Percentiles rank a stretch among this genome's conserved stretches.
These are phyloP conservation scores for Saguinus midas DNA, from an alignment of 2,113 vertebrate species.

Conservation along the genomic window DNA sequence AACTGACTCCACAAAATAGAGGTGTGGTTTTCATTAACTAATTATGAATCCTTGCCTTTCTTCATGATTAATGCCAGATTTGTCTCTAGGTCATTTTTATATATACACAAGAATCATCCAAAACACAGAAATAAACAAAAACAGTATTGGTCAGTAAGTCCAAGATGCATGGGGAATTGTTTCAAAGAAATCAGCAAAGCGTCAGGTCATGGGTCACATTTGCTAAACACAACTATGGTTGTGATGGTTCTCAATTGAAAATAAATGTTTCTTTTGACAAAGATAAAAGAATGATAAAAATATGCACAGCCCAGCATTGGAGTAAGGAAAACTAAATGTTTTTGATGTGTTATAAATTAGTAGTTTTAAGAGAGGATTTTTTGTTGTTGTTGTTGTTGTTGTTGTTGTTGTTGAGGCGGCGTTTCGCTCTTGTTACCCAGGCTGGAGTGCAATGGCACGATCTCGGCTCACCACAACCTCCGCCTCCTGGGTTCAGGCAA, in stretches of 20 bases:
- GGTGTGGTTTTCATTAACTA: conserved; percentile 84
- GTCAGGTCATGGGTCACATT: conserved; percentile 40
- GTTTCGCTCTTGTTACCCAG: too few relatives aligned
- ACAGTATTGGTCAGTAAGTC: conserved; percentile 47
- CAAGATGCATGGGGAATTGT: background rate
- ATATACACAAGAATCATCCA: conserved; percentile 72
- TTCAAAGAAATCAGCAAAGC: conserved; percentile 7
- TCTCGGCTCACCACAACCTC: too few relatives aligned
- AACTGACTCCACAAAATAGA: conserved; percentile 76
- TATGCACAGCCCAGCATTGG: background rate
- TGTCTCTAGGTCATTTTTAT: conserved; percentile 79
- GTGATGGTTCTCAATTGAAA: conserved; percentile 64
- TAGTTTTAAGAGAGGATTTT: background rate
- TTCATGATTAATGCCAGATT: conserved; percentile 84
- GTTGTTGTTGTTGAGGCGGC: too few relatives aligned
- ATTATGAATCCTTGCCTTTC: conserved; percentile 78
- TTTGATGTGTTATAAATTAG: background rate
- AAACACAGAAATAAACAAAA: conserved; percentile 60
- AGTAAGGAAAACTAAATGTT: background rate
- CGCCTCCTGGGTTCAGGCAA: too few relatives aligned
- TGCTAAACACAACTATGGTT: conserved; percentile 56
- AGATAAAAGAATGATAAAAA: background rate
- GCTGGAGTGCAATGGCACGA: too few relatives aligned
- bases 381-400: too few relatives aligned
- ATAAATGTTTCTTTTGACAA: conserved; percentile 62